Evolutionary conservation across 2,113 vertebrate genomes (phyloP).

Genomic region (Chauna torquata): DNA sequence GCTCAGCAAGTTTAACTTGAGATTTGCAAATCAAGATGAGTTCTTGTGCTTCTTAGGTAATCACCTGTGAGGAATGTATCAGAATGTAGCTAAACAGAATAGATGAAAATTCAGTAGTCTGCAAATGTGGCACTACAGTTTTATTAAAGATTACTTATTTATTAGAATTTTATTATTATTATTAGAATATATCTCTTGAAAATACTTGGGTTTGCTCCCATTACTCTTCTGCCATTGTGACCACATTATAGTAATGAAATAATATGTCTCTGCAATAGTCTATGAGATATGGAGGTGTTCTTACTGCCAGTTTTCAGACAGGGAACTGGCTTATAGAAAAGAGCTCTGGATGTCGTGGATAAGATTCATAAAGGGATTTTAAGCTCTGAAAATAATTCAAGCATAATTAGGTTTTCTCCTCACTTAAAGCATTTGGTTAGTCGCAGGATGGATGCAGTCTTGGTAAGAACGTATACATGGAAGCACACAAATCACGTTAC

Average conservation of each 20-base stretch:
- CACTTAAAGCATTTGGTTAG: neutral
- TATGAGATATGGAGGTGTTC: neutral
- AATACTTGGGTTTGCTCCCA: neutral
- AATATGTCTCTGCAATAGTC: neutral
- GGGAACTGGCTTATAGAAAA: neutral
- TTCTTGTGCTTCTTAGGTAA: neutral
- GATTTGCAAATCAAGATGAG: neutral
- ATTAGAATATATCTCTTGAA: neutral
- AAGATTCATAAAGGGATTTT: conserved; percentile 14
- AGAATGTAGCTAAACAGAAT: neutral
- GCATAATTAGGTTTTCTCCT: neutral
- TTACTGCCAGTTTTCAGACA: neutral
- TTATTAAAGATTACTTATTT: neutral
- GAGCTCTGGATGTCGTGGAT: neutral
- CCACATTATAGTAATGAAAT: neutral
- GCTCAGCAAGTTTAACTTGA: neutral
- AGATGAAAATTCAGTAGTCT: neutral
- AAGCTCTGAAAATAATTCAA: conserved; percentile 1
- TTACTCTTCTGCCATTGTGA: neutral
- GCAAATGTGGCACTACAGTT: neutral
- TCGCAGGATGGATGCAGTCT: neutral
- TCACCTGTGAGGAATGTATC: neutral
- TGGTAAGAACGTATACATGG: neutral
- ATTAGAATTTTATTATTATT: neutral
- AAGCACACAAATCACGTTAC: neutral